Evolutionary conservation across 2,797 vertebrate genomes (phyloP).

Genomic region (Phalanger gymnotis): DNA sequence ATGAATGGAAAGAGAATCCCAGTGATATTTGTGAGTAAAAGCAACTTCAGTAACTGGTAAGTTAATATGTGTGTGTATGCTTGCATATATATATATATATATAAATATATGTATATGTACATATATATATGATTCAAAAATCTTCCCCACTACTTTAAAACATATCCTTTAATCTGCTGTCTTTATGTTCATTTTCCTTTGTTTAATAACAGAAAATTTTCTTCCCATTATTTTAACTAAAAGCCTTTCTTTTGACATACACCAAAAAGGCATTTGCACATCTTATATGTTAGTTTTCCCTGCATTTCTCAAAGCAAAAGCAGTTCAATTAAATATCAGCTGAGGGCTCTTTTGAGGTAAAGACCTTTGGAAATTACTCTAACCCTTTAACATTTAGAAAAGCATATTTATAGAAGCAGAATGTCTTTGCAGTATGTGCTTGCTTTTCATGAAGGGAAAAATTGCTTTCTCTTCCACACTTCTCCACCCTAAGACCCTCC

Average conservation of each 20-base stretch:
- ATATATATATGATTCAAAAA: conserved; percentile 27
- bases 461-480: conserved; percentile 4
- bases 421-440: conserved; percentile 56
- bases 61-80: background rate
- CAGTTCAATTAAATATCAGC: conserved; percentile 80
- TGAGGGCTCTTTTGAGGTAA: conserved; percentile 70
- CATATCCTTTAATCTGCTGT: background rate
- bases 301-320: conserved; percentile 72
- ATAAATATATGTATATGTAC: background rate
- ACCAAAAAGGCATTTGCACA: conserved; percentile 70
- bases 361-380: conserved; percentile 82
- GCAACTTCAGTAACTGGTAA: background rate
- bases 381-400: conserved; percentile 81
- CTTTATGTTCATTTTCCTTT: conserved; percentile 32
- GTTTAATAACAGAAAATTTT: conserved; percentile 55
- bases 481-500: background rate
- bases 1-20: conserved; percentile 17
- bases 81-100: background rate
- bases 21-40: conserved; percentile 47
- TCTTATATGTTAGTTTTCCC: conserved; percentile 69
- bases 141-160: background rate
- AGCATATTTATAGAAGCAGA: conserved; percentile 73
- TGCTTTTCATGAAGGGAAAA: conserved; percentile 54
- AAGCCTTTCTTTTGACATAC: conserved; percentile 68
- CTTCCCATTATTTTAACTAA: conserved; percentile 48